Conservation (phyloP, 2,797 vertebrate genomes). For the Sebastes ruberrimus region DNA sequence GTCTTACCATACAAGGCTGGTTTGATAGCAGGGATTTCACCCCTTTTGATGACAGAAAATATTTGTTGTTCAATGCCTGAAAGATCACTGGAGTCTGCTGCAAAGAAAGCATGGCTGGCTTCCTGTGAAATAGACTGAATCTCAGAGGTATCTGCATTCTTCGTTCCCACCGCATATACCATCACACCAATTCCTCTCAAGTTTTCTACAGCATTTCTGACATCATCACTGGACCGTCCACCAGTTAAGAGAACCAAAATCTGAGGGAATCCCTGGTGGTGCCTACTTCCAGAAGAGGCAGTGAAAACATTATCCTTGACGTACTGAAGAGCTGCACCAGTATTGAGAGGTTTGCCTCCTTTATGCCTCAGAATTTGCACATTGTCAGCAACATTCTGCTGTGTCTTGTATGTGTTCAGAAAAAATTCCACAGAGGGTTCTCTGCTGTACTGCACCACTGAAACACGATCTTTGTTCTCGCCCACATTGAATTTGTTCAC, state of each 20-base stretch:
- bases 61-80: slow-evolving; percentile 64
- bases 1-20: slow-evolving; percentile 65
- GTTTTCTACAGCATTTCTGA: slow-evolving; percentile 57
- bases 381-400: slow-evolving; percentile 49
- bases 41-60: slow-evolving; percentile 38
- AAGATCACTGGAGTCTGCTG: slow-evolving; percentile 55
- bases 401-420: slow-evolving; percentile 71
- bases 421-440: slow-evolving; percentile 67
- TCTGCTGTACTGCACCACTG: slow-evolving; percentile 77
- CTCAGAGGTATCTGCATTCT: slow-evolving; percentile 71
- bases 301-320: slow-evolving; percentile 70
- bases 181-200: slow-evolving; percentile 85
- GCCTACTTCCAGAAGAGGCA: slow-evolving; percentile 74
- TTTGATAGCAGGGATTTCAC: slow-evolving; percentile 19
- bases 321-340: slow-evolving; percentile 76
- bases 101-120: slow-evolving; percentile 60
- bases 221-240: slow-evolving; percentile 73
- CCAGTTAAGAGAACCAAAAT: slow-evolving; percentile 73
- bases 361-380: slow-evolving; percentile 61
- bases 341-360: slow-evolving; percentile 74
- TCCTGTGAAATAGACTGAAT: slow-evolving; percentile 71
- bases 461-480: slow-evolving; percentile 71
- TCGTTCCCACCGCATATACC: slow-evolving; percentile 67
- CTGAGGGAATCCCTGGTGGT: slow-evolving; percentile 66
- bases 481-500: slow-evolving; percentile 71